Evolutionary conservation across 2,113 vertebrate species (phyloP), one percentile per base, ranked within the genome.

Genomic region (Cyprinodon tularosa): DNA sequence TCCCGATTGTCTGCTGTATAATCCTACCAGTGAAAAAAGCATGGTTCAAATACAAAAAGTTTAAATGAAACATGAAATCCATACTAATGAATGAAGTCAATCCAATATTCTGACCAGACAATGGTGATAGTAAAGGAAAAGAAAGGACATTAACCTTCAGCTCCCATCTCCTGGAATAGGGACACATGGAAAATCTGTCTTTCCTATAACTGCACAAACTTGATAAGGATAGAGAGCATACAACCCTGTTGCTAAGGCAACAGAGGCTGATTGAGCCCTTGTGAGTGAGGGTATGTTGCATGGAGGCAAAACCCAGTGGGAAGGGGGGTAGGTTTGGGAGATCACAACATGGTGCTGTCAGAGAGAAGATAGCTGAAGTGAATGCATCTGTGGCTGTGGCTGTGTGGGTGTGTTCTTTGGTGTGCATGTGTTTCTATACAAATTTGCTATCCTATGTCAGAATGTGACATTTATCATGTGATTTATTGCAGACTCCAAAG

Each of bases 201-300:
- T 22, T 75, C 66, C 63, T 68, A 62, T 53, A 81, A 77, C 57
- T 74, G 53, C 48, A 69, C 66, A 80, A 79, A 84, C 79, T 67
- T 82, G 66, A 78, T 79, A 68, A 71, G 81, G 72, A 76, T 63
- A 67, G 75, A 76, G 57, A 75, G 13, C 77, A 72, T 77, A 75
- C 71, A 68, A 74, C 77, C 61, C 80, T 48, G 90, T 92, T 91
- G 82, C 89, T 88, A 92, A 92, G 72, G 90, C 86, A 92, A 93
- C 90, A 88, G 78, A 76, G 76, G 76, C 68, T 75, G 68, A 86
- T 66, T 1, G 11, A 74, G 86, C 66, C 74, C 71, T 53, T 68
- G 72, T 72, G 75, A 72, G 68, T 81, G 76, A 75, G 77, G 78
- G 74, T 83, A 70, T 69, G 71, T 80, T 82, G 76, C 62, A 70